Evolutionary conservation across 2,888 invertebrate species (phyloP).

Genomic region (Phaonia tiefii): DNA sequence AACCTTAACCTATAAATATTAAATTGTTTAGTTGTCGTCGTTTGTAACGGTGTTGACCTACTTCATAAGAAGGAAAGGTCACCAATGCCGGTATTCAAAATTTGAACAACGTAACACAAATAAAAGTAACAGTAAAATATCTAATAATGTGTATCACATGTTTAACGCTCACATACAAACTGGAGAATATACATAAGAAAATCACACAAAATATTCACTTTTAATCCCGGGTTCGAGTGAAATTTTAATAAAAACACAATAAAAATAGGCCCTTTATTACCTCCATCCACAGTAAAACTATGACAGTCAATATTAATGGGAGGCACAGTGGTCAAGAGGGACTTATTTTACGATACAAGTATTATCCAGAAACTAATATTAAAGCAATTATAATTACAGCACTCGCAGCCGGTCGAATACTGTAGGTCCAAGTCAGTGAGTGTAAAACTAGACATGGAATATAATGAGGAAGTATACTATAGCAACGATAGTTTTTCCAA

Average conservation of each 20-base stretch:
- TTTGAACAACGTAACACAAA: too few relatives aligned
- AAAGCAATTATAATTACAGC: too few relatives aligned
- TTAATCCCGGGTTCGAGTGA: too few relatives aligned
- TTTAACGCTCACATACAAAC: background rate
- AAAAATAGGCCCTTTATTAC: slow-evolving; percentile 19
- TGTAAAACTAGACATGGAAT: too few relatives aligned
- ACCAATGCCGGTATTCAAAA: slow-evolving; percentile 30
- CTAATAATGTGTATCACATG: background rate
- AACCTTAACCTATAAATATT: slow-evolving; percentile 65
- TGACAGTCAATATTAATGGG: too few relatives aligned
- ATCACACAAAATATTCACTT: background rate
- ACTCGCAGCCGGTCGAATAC: too few relatives aligned
- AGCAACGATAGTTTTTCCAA: too few relatives aligned
- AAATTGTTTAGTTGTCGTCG: slow-evolving; percentile 34
- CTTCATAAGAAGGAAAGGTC: slow-evolving; percentile 29
- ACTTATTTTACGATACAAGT: too few relatives aligned
- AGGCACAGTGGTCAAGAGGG: background rate
- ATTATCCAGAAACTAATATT: too few relatives aligned
- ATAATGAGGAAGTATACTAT: too few relatives aligned
- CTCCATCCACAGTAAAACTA: too few relatives aligned
- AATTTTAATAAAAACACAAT: slow-evolving; percentile 38
- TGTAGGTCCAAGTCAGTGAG: too few relatives aligned
- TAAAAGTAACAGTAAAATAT: background rate
- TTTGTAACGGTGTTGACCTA: slow-evolving; percentile 55
- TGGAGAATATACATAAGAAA: background rate